These are phyloP conservation scores for Drosophila ohnishii DNA, from an alignment of 1,140 invertebrate species.

Conservation along the genomic window DNA sequence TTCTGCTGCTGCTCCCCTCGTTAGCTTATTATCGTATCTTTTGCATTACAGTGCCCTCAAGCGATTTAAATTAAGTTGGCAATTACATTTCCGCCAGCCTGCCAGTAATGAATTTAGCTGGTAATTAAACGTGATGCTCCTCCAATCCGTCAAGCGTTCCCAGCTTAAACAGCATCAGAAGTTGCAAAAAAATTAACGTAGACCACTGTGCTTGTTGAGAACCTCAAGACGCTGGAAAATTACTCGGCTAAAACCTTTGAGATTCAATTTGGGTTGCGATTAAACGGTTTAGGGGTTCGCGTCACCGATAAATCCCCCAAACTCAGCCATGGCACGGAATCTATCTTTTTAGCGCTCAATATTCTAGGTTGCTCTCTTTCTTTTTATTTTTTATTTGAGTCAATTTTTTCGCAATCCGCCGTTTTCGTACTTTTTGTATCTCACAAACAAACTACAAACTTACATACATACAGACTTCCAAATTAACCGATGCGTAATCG, in stretches of 20 bases:
- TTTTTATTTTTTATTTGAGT: not conserved
- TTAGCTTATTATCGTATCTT: constrained; percentile 43
- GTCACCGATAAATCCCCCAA: constrained; percentile 3
- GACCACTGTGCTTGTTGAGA: constrained; percentile 18
- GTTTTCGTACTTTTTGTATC: constrained; percentile 22
- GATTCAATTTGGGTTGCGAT: constrained; percentile 19
- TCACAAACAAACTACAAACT: constrained; percentile 15
- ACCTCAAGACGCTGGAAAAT: constrained; percentile 36
- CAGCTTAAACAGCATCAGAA: not conserved
- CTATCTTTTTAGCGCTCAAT: constrained; percentile 13
- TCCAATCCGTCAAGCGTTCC: not conserved
- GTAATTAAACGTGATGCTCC: constrained; percentile 2
- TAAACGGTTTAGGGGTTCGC: not conserved
- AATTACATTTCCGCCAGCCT: constrained; percentile 34
- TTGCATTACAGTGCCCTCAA: constrained; percentile 24
- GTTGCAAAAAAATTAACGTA: not conserved
- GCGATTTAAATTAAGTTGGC: constrained; percentile 44
- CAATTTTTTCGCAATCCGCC: not conserved
- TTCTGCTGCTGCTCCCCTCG: constrained; percentile 1
- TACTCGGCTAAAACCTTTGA: constrained; percentile 20
- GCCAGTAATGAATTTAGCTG: constrained; percentile 2
- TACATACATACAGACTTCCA: constrained; percentile 2
- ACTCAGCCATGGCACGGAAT: not conserved
- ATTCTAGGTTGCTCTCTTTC: constrained; percentile 6
- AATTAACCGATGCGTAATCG: constrained; percentile 35